Evolutionary conservation across 2,113 vertebrate genomes (phyloP).

Genomic region (Pelmatolapia mariae): DNA sequence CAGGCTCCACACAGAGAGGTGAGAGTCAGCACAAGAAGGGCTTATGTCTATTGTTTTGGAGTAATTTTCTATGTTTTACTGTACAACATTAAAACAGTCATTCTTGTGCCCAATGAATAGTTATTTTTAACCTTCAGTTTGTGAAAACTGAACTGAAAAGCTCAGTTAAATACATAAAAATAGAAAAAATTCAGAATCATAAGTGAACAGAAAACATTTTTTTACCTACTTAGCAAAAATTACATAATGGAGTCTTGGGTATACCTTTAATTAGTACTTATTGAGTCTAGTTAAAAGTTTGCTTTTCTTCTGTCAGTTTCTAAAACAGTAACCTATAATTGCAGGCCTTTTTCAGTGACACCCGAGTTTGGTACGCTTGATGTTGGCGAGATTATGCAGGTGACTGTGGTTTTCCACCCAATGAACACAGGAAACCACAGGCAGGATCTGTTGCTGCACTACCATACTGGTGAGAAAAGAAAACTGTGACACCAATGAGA

Average conservation of each 20-base stretch:
- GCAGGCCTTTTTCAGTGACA: constrained; percentile 83
- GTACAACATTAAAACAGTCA: neutral
- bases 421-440: constrained; percentile 69
- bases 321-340: neutral
- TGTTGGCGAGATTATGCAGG: constrained; percentile 71
- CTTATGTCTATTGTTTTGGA: neutral
- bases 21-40: neutral
- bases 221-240: neutral
- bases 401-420: constrained; percentile 82
- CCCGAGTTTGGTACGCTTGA: constrained; percentile 70
- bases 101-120: neutral
- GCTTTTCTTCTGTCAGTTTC: neutral
- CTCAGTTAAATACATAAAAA: neutral
- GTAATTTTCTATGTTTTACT: neutral
- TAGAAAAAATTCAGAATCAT: neutral
- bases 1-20: constrained; percentile 74
- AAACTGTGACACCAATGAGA: neutral
- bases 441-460: constrained; percentile 72
- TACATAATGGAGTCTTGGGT: neutral
- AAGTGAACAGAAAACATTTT: neutral
- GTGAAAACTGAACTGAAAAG: neutral
- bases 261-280: neutral
- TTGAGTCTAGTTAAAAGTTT: neutral
- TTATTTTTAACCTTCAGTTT: neutral
- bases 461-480: constrained; percentile 68